Base-by-base conservation (phyloP, 2,888 invertebrate species). In the Trissolcus japonicus region DNA sequence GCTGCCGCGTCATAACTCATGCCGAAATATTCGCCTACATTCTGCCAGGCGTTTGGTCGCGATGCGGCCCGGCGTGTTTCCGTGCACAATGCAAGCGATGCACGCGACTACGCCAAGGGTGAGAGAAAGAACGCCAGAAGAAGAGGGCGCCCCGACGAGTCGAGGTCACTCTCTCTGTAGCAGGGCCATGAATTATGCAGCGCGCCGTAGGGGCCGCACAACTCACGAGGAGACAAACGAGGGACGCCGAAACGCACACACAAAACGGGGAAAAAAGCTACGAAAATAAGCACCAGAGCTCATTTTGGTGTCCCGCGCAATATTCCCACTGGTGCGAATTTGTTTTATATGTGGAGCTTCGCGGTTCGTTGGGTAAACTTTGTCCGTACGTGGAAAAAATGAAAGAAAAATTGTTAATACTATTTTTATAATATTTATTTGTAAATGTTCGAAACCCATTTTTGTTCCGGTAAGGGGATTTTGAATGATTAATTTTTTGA, bases 131-230 rank as follows among this genome's bases (percentile, higher is more conserved):
- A 76, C 59, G 53, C 59, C 21, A 43, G 60, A 48, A 65, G 68
- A 76, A 68, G 79, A 72, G 56, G 69, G 62, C 60, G 76, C 65
- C 55, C 35, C 48, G 53, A 51, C 7, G 80, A 69, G 69, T 74
- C 53, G 78, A 76, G 77, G 80, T 76, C 78, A 78, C 80, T 75
- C 35, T 75, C 35, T 6, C 74, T 82, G 84, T 80, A 86, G 85
- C 81, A 80, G 82, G 82, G 82, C 86, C 85, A 88, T 88, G 88
- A 88, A 88, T 88, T 88, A 88, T 88, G 88, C 88, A 88, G 87
- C 84, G 85, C 81, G 85, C 87, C 86, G 82, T 83, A 82, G 87
- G 77, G 77, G 86, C 84, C 82, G 84, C 19, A 19, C 81, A 81
- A 84, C 83, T 85, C 53, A 54, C 72, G 62, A 73, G 48, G 62